Evolutionary conservation across 2,797 vertebrate genomes (phyloP).

Genomic region (Lutjanus argentimaculatus): DNA sequence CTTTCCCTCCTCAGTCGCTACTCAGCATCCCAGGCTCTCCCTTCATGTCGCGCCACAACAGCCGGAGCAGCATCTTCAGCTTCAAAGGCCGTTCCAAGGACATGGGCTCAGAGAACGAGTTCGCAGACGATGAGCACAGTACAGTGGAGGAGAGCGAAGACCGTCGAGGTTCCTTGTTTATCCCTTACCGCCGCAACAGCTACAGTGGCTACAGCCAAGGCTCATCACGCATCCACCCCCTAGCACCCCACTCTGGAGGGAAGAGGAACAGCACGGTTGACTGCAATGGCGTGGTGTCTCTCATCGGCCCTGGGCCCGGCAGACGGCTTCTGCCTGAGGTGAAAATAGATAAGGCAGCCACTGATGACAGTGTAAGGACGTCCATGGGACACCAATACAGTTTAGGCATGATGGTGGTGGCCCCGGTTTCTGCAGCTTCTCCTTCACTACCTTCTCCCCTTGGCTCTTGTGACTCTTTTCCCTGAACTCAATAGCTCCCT

Average conservation of each 20-base stretch:
- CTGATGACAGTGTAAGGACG: constrained; percentile 92
- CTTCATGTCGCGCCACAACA: constrained; percentile 97
- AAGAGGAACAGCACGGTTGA: constrained; percentile 99
- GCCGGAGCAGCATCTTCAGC: constrained; percentile 99
- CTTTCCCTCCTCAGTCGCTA: constrained; percentile 88
- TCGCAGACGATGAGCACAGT: constrained; percentile 98
- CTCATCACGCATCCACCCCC: constrained; percentile 95
- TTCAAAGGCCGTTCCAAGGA: constrained; percentile 94
- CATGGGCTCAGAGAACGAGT: constrained; percentile 96
- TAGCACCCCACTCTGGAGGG: constrained; percentile 90
- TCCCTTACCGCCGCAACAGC: constrained; percentile 96
- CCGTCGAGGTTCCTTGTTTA: constrained; percentile 95
- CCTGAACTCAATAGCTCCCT: constrained; percentile 49
- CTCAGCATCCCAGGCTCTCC: constrained; percentile 98
- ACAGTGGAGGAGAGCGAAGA: constrained; percentile 98
- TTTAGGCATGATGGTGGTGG: constrained; percentile 91
- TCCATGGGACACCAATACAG: constrained; percentile 91
- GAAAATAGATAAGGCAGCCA: constrained; percentile 98
- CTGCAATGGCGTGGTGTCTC: constrained; percentile 98
- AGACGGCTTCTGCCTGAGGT: constrained; percentile 99
- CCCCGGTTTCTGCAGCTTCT: constrained; percentile 82
- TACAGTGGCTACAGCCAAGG: constrained; percentile 98
- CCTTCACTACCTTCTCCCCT: constrained; percentile 68
- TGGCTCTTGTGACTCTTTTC: constrained; percentile 67
- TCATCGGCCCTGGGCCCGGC: constrained; percentile 94